A percentile compares a stretch with the other conserved stretches of the same genome.
Evolutionary conservation across 2,797 vertebrate species (phyloP).

Genomic region (Iguana delicatissima): DNA sequence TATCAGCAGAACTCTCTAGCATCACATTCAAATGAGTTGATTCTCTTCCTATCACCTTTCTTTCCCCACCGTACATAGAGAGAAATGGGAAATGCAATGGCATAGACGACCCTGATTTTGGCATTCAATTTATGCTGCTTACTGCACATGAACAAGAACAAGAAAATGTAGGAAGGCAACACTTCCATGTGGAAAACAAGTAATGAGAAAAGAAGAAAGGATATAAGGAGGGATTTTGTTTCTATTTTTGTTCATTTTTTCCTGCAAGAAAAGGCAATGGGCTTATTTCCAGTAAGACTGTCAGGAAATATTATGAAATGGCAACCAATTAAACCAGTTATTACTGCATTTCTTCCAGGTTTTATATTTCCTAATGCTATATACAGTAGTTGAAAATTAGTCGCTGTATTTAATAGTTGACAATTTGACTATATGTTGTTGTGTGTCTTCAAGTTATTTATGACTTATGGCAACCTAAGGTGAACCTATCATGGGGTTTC

Average conservation of each 20-base stretch:
- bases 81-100: too few relatives aligned
- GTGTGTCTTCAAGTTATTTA: too few relatives aligned
- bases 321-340: conserved; percentile 30
- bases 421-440: neutral
- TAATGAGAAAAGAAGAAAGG: neutral
- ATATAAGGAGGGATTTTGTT: neutral
- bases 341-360: neutral
- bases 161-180: neutral
- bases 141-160: neutral
- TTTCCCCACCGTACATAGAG: too few relatives aligned
- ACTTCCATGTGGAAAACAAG: neutral
- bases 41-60: too few relatives aligned
- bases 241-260: neutral
- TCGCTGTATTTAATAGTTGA: neutral
- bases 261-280: conserved; percentile 9
- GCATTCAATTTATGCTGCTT: neutral
- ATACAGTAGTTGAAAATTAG: neutral
- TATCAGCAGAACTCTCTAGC: too few relatives aligned
- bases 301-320: neutral
- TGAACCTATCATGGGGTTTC: too few relatives aligned
- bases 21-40: too few relatives aligned
- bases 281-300: neutral
- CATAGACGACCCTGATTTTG: too few relatives aligned
- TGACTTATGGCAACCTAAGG: too few relatives aligned
- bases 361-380: neutral